These are phyloP conservation scores for Perca fluviatilis DNA, from an alignment of 2,113 vertebrate genomes.

Conservation along the genomic window DNA sequence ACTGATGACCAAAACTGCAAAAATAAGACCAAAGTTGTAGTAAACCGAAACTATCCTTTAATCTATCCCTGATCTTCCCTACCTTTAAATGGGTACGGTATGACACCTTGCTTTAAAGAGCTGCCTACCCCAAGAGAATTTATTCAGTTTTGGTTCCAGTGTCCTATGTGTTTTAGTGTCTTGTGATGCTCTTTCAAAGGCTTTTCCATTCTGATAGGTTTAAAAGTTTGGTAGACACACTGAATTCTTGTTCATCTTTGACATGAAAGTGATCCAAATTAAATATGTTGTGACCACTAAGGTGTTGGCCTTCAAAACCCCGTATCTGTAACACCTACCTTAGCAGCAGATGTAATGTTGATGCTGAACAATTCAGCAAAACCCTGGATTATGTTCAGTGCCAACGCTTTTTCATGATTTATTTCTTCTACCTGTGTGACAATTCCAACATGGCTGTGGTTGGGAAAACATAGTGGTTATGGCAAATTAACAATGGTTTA, in stretches of 20 bases:
- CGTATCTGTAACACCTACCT: not conserved
- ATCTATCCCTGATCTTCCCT: not conserved
- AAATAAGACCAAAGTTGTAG: not conserved
- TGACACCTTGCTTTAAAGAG: not conserved
- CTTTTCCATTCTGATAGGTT: conserved; percentile 1
- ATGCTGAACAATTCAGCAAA: not conserved
- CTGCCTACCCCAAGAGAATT: conserved; percentile 1
- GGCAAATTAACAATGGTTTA: not conserved
- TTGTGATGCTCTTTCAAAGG: not conserved
- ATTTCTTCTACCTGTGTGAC: not conserved
- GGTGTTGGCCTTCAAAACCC: not conserved
- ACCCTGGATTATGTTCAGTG: not conserved
- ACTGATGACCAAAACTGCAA: not conserved
- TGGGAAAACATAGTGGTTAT: not conserved
- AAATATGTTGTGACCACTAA: not conserved
- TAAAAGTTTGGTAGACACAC: conserved; percentile 29
- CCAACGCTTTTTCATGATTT: not conserved
- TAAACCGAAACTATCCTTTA: not conserved
- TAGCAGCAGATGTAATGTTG: not conserved
- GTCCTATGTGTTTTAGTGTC: not conserved
- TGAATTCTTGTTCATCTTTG: conserved; percentile 3
- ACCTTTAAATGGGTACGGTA: not conserved
- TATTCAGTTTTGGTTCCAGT: not conserved
- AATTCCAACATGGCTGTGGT: too few relatives aligned
- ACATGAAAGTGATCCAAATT: not conserved